Evolutionary conservation across 2,797 vertebrate genomes (phyloP), one percentile per base, ranked within the genome.

Genomic region (Eurystomus glaucurus): DNA sequence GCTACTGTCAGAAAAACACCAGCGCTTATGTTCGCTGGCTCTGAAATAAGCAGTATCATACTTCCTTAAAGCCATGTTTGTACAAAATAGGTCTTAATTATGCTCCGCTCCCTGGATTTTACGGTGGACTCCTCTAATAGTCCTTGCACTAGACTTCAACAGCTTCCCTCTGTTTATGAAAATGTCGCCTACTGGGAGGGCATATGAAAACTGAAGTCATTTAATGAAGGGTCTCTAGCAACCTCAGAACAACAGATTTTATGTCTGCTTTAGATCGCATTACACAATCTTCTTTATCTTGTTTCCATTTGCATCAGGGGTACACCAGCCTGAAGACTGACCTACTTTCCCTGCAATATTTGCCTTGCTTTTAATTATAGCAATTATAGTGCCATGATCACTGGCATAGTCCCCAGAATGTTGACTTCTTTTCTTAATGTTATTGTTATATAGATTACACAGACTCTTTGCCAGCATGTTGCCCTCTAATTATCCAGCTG

Each of bases 361-460:
- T 97, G 88, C 96, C 94, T 98, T 96, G 78, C 92, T 97, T 98
- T 98, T 98, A 98, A 98, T 98, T 97, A 98, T 94, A 98, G 97
- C 95, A 97, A 96, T 98, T 97, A 97, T 92, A 95, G 54, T 94
- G 88, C 81, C 93, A 96, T 85, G 96, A 95, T 97, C 92, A 48
- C 93, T 97, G 95, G 96, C 94, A 76, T 66, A 86, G 52, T 96
- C 95, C 81, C 91, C 93, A 91, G 96, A 96, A 97, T 96, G 92
- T 69, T 95, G 92, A 88, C 52, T 79, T 93, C 94, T 95, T 97
- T 96, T 70, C 81, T 90, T 94, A 90, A 90, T 94, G 88, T 95
- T 98, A 97, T 97, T 97, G 96, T 97, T 97, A 86, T 94, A 90
- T 96, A 97, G 95, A 98, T 98, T 96, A 95, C 92, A 94, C 70